Evolutionary conservation across 2,888 invertebrate genomes (phyloP).

Genomic region (Synanthedon formicaeformis): DNA sequence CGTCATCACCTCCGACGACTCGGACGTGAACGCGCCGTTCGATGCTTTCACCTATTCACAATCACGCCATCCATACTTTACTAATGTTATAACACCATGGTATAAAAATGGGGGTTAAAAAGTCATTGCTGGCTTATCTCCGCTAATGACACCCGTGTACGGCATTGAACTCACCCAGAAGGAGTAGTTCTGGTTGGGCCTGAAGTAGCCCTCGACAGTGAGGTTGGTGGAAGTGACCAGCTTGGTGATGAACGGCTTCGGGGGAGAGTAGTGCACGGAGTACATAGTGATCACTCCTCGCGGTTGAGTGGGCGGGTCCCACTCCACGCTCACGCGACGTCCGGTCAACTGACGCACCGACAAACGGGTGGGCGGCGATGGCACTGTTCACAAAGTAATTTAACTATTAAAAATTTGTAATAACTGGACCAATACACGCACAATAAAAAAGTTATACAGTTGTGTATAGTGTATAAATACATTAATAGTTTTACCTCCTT

Average conservation of each 20-base stretch:
- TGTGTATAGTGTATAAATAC: background rate
- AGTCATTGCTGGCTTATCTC: background rate
- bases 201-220: slow-evolving; percentile 66
- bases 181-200: slow-evolving; percentile 72
- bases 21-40: slow-evolving; percentile 73
- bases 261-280: slow-evolving; percentile 75
- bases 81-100: no score
- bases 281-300: slow-evolving; percentile 75
- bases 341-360: slow-evolving; percentile 75
- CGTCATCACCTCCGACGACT: slow-evolving; percentile 67
- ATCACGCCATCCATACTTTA: no score
- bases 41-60: slow-evolving; percentile 72
- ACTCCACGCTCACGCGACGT: slow-evolving; percentile 73
- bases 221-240: slow-evolving; percentile 59
- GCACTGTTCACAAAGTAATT: slow-evolving; percentile 42
- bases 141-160: background rate
- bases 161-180: slow-evolving; percentile 74
- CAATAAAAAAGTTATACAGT: no score
- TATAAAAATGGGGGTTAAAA: background rate
- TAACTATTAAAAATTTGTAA: no score
- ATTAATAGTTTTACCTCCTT: slow-evolving; percentile 61
- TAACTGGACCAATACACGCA: no score
- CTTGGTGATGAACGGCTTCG: slow-evolving; percentile 68
- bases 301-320: slow-evolving; percentile 75
- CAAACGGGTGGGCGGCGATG: slow-evolving; percentile 77